Evolutionary conservation across 2,888 invertebrate genomes (phyloP).

Genomic region (Coelinius sp.): DNA sequence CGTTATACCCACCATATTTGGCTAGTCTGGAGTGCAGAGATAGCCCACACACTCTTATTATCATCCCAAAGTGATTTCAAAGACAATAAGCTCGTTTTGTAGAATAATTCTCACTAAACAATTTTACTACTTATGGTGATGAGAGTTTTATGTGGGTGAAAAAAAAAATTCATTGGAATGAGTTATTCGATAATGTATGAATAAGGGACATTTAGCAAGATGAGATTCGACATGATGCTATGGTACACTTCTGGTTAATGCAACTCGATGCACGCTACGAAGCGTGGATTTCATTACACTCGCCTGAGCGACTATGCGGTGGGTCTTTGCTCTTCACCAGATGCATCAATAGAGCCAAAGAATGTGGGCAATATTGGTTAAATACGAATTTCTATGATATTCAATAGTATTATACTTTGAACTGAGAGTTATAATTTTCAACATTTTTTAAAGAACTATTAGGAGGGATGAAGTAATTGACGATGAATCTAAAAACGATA

Average conservation of each 20-base stretch:
- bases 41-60: slow-evolving; percentile 24
- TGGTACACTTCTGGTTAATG: slow-evolving; percentile 45
- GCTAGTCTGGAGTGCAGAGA: neutral
- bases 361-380: neutral
- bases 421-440: neutral
- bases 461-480: slow-evolving; percentile 10
- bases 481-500: slow-evolving; percentile 26
- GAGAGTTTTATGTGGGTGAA: neutral
- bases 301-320: slow-evolving; percentile 47
- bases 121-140: neutral
- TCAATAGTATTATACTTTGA: neutral
- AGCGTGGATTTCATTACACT: slow-evolving; percentile 55
- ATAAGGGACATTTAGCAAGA: slow-evolving; percentile 4
- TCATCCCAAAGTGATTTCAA: slow-evolving; percentile 27
- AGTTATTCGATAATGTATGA: neutral
- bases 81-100: slow-evolving; percentile 41
- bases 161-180: neutral
- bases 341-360: neutral
- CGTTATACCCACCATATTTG: slow-evolving; percentile 35
- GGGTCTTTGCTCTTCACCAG: slow-evolving; percentile 36
- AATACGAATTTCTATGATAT: neutral
- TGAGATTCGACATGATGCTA: slow-evolving; percentile 22
- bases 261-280: slow-evolving; percentile 50
- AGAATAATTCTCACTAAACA: slow-evolving; percentile 37
- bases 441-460: too few relatives aligned